Evolutionary conservation across 2,888 invertebrate species (phyloP).

Genomic region (Clitarchus hookeri): DNA sequence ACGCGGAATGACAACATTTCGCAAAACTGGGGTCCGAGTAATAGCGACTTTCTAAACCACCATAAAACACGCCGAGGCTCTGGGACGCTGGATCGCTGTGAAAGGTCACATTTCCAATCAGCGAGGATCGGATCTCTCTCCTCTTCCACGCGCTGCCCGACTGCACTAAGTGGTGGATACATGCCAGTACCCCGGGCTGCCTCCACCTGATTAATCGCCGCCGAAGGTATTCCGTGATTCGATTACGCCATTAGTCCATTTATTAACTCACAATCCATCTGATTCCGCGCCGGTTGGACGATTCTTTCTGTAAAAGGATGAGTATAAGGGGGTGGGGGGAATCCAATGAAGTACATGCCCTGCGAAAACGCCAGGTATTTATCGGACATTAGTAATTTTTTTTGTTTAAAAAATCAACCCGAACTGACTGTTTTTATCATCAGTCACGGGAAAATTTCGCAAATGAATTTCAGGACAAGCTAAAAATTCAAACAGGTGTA

Average conservation of each 20-base stretch:
- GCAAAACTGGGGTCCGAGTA: neutral
- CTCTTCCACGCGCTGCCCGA: neutral
- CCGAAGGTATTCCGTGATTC: neutral
- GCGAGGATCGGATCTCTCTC: neutral
- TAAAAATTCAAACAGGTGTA: no score
- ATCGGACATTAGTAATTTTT: no score
- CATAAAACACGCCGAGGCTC: conserved; percentile 7
- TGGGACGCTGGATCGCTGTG: neutral
- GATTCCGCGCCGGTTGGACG: neutral
- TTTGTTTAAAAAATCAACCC: no score
- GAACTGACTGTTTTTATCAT: no score
- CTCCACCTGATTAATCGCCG: conserved; percentile 2
- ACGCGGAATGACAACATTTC: neutral
- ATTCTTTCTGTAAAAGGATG: neutral
- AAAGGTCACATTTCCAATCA: conserved; percentile 10
- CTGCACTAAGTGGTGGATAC: conserved; percentile 14
- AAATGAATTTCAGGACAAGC: no score
- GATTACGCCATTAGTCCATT: conserved; percentile 14
- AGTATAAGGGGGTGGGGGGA: neutral
- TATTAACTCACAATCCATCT: conserved; percentile 14
- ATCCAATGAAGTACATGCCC: neutral
- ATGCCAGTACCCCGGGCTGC: neutral
- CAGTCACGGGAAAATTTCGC: no score
- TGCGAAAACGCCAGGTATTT: no score
- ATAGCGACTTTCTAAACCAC: neutral